Evolutionary conservation across 2,888 invertebrate genomes (phyloP).

Genomic region (Junonia oenone): DNA sequence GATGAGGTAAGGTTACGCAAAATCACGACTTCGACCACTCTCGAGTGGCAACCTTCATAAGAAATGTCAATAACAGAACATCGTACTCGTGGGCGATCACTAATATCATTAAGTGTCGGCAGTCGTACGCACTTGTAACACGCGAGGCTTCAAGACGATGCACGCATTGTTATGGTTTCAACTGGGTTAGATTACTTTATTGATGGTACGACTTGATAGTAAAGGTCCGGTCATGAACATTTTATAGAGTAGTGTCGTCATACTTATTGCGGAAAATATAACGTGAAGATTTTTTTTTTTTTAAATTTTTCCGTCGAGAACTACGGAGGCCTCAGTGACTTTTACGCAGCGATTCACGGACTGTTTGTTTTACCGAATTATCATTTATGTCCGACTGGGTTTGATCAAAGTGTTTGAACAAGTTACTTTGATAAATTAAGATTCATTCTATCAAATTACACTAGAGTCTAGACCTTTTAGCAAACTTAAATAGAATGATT

Average conservation of each 20-base stretch:
- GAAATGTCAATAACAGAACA: constrained; percentile 73
- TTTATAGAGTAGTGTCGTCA: not conserved
- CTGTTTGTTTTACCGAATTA: not conserved
- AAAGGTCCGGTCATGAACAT: not conserved
- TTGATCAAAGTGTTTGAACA: not conserved
- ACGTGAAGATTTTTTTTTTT: not conserved
- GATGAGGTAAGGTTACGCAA: constrained; percentile 67
- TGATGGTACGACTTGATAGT: not conserved
- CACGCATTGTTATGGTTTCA: constrained; percentile 3
- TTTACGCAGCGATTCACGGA: not conserved
- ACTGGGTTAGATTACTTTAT: not conserved
- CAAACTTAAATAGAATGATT: too few relatives aligned
- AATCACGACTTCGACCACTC: constrained; percentile 56
- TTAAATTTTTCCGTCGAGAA: too few relatives aligned
- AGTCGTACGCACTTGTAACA: not conserved
- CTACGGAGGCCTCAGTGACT: not conserved
- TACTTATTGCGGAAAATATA: not conserved
- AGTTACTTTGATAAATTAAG: not conserved
- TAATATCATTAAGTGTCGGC: constrained; percentile 37
- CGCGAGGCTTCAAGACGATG: not conserved
- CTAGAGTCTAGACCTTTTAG: too few relatives aligned
- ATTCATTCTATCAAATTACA: too few relatives aligned
- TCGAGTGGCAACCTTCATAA: constrained; percentile 59
- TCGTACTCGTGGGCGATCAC: constrained; percentile 41
- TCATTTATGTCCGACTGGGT: not conserved